Base-by-base conservation (phyloP, 2,797 vertebrate species). In the Erpetoichthys calabaricus region DNA sequence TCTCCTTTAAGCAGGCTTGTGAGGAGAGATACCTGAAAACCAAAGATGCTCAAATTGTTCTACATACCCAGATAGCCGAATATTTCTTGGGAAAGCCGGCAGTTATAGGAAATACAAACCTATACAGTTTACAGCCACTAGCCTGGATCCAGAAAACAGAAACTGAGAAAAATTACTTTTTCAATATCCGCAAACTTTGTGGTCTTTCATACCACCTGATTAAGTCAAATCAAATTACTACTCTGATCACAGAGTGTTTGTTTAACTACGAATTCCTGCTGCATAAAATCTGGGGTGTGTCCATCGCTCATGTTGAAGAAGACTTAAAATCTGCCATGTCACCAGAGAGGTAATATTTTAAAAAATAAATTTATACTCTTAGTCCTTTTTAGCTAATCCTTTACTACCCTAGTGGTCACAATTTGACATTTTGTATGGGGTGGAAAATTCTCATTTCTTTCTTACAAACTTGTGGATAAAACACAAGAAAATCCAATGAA, bases 261-360 rank as follows among this genome's bases (percentile, higher is more conserved):
- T 86, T 84, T 67, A 78, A 79, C 70, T 84, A 83, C 45, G 79
- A 86, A 59, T 86, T 83, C 66, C 69, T 84, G 45, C 62, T 84
- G 5, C 76, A 84, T 62, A 86, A 84, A 62, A 62, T 67, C n/a
- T 79, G 77, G 74, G 81, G 78, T 53, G 70, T 75, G 53, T 84
- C 82, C 4, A 46, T 84, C 45, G 58, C 72, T 57, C 72, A 76
- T 47, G 51, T 82, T 10, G 70, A 84, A 67, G 82, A 82, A 62
- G 80, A 86, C 62, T 64, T 86, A 63, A 79, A 70, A 66, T 68
- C 71, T 57, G 77, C 75, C 8, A 60, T 77, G 53, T 67, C 69
- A n/a, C 66, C 72, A 55, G 76, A 81, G 50, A 78, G 74, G 83
- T 83, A 71, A 64, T 57, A 8, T 50, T 6, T 57, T 3, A 56